These are phyloP conservation scores for Ceratitis capitata DNA, from an alignment of 1,140 invertebrate species.

Conservation along the genomic window DNA sequence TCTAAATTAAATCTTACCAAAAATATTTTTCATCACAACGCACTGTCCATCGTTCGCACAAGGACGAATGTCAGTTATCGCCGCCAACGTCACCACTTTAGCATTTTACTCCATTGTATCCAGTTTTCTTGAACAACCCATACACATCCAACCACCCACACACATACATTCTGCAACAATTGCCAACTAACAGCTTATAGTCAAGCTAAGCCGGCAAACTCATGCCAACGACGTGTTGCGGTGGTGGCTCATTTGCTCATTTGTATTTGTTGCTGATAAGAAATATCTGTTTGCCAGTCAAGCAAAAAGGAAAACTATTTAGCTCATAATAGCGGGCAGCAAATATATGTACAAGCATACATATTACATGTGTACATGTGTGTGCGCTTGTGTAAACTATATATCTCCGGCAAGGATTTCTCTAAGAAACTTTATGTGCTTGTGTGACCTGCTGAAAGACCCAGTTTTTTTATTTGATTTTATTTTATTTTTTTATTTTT, in stretches of 20 bases:
- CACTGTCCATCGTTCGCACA: background rate
- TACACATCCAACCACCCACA: background rate
- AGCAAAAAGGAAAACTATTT: slow-evolving; percentile 11
- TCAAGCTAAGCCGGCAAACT: background rate
- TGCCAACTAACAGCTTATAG: background rate
- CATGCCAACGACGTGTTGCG: background rate
- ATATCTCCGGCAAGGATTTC: slow-evolving; percentile 15
- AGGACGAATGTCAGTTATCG: background rate
- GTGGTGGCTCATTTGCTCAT: background rate
- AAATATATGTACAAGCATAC: too few species aligned
- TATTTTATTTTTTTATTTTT: background rate
- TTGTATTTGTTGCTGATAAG: slow-evolving; percentile 25
- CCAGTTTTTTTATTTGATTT: background rate
- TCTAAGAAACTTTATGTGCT: background rate
- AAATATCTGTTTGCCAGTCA: background rate
- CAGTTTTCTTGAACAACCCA: too few species aligned
- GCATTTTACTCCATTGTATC: background rate
- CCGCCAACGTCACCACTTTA: background rate
- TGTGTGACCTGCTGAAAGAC: background rate
- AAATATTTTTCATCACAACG: too few species aligned
- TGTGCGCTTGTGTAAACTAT: background rate
- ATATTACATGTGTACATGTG: background rate
- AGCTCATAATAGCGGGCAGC: background rate
- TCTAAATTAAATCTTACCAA: background rate
- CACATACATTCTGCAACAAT: slow-evolving; percentile 9